phyloP scores from a whole-genome alignment of 37 sponge, comb jelly and placozoan species.

The Halichondria panicea region DNA sequence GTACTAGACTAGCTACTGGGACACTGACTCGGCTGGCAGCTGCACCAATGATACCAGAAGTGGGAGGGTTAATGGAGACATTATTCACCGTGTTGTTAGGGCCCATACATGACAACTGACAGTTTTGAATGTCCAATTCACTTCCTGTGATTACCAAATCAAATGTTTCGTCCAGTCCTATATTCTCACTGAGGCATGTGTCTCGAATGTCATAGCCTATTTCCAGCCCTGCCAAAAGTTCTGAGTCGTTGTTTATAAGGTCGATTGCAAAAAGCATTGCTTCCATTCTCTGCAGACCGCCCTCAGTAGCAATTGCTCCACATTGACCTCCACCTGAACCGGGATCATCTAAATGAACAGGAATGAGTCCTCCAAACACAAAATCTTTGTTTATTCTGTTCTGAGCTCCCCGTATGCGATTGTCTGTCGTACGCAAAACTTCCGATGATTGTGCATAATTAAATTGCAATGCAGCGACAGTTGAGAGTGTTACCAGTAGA shows the following conservation, averaged over 20 bases:
- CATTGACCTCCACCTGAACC: conserved; percentile 17
- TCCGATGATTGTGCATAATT: neutral
- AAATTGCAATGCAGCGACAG: too few species aligned
- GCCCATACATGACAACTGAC: neutral
- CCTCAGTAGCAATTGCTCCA: conserved; percentile 44
- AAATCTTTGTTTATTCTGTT: conserved; percentile 52
- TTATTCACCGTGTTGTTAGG: too few species aligned
- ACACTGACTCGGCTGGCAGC: conserved; percentile 63
- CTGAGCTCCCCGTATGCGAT: conserved; percentile 52
- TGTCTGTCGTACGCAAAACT: conserved; percentile 4
- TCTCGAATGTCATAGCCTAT: conserved; percentile 92
- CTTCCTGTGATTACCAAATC: conserved; percentile 60
- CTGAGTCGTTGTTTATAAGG: conserved; percentile 56
- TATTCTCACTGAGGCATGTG: conserved; percentile 74
- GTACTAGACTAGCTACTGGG: conserved; percentile 71
- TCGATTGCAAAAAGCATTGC: conserved; percentile 87
- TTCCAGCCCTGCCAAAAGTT: conserved; percentile 53
- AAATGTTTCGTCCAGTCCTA: conserved; percentile 78
- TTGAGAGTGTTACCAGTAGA: too few species aligned
- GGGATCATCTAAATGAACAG: conserved; percentile 46
- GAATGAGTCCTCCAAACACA: conserved; percentile 87
- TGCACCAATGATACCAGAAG: conserved; percentile 79
- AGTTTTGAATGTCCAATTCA: conserved; percentile 36
- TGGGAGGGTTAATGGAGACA: conserved; percentile 11
- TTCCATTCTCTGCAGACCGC: conserved; percentile 84